A percentile compares a stretch with the other conserved stretches of the same genome.
These are phyloP conservation scores for Neogobius melanostomus DNA, from an alignment of 2,113 vertebrate genomes.

Conservation along the genomic window DNA sequence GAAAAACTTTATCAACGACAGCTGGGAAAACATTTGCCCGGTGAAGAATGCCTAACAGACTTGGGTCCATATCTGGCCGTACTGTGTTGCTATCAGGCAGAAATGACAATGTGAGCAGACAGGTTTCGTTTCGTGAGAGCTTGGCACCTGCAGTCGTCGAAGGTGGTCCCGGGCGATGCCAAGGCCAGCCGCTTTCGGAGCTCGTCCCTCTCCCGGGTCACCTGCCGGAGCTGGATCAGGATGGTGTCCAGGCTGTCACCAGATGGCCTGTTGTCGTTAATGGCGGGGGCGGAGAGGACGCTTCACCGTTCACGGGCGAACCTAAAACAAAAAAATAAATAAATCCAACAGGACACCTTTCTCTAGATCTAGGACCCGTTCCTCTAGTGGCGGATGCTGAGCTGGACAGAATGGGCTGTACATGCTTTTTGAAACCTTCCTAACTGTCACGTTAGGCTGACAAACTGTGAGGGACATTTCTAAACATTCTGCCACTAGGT, in stretches of 20 bases:
- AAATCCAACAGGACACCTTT: too few species aligned
- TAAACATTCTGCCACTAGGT: not conserved
- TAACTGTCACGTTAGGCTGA: too few species aligned
- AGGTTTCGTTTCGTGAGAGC: conserved; percentile 6
- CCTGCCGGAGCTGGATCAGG: conserved; percentile 89
- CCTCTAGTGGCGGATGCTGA: too few species aligned
- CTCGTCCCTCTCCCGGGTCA: conserved; percentile 93
- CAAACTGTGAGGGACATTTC: not conserved
- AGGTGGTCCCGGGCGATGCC: conserved; percentile 90
- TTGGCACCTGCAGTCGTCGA: conserved; percentile 92
- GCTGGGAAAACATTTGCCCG: conserved; percentile 24
- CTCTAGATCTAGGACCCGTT: too few species aligned
- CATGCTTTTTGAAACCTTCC: too few species aligned
- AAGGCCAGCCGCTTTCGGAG: conserved; percentile 93
- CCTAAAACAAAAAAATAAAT: conserved; percentile 74
- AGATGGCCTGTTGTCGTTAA: conserved; percentile 84
- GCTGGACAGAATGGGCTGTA: too few species aligned
- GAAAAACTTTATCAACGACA: not conserved
- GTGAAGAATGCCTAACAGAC: conserved; percentile 8
- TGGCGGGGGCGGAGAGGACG: conserved; percentile 87
- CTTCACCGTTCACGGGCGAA: conserved; percentile 85
- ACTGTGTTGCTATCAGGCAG: not conserved
- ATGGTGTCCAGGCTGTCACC: conserved; percentile 90
- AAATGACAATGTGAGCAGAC: conserved; percentile 17
- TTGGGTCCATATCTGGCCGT: not conserved